Evolutionary conservation across 2,888 invertebrate species (phyloP), one percentile per base, ranked within the genome.

Genomic region (Sinohyriopsis cumingii): DNA sequence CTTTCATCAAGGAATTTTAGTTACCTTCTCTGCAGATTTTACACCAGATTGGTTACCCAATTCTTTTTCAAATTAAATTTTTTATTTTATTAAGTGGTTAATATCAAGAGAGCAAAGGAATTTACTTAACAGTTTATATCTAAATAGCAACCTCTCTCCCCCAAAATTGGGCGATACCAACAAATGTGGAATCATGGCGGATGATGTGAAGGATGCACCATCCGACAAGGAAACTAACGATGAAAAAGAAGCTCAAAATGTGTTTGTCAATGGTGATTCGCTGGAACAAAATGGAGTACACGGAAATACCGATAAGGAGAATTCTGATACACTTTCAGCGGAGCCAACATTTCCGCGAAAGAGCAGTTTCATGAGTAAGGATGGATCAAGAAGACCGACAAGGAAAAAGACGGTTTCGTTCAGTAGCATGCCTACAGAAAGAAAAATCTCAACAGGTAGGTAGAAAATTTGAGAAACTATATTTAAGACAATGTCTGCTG

Each of bases 361-460:
- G 69, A 89, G 90, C 67, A 90, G 90, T 73, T 83, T 91, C 62
- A 87, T 80, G 82, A 78, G 67, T 65, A 82, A 79, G 66, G 78
- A 80, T 78, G 82, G 82, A 45, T 68, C 78, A 57, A 72, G 81
- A 55, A 71, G 79, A 69, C 73, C 73, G 53, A 79, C 72, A 65
- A 84, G 89, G 63, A 88, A 90, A 84, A 91, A 90, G 82, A 91
- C 91, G 20, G 91, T 91, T 67, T 90, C 90, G 24, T 91, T 91
- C 78, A 88, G 89, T 76, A 88, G 87, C 61, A 88, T 89, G 87
- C 88, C 89, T 6, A 85, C 86, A 19, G 92, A 92, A 76, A 90
- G 91, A 75, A 92, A 91, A 79, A 91, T 92, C 67, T 90, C 92
- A 60, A 92, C 91, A 84, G 92, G 92, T 92, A 83, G 86, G 91